Conservation (phyloP, 2,797 vertebrate genomes). For the Diglossa cyanea region DNA sequence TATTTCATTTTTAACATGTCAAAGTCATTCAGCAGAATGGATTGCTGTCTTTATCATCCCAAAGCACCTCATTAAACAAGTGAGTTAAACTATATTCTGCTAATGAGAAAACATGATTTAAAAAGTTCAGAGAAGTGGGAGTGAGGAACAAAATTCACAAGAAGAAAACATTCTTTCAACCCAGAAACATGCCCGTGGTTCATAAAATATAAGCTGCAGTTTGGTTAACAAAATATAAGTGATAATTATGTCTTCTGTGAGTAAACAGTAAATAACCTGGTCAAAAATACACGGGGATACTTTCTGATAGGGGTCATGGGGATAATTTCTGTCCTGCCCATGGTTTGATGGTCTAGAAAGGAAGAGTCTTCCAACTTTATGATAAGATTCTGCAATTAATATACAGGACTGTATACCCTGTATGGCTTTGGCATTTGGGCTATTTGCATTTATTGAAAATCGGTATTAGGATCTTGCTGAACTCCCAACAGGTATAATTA, state of each 20-base stretch:
- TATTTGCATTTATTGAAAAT: background rate
- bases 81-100: slow-evolving; percentile 4
- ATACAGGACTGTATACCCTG: background rate
- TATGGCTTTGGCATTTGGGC: background rate
- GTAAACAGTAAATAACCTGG: background rate
- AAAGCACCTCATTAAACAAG: slow-evolving; percentile 39
- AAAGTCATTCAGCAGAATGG: slow-evolving; percentile 2
- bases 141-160: background rate
- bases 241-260: background rate
- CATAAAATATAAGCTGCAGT: background rate
- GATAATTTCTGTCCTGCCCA: background rate
- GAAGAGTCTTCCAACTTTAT: background rate
- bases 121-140: slow-evolving; percentile 12
- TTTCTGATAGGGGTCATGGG: background rate
- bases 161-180: background rate
- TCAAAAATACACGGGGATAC: background rate
- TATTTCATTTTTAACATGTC: background rate
- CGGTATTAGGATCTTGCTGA: background rate
- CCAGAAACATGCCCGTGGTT: background rate
- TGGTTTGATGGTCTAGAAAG: background rate
- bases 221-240: background rate
- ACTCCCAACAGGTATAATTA: background rate
- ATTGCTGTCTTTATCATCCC: slow-evolving; percentile 9
- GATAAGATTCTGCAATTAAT: background rate
- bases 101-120: slow-evolving; percentile 22